These are phyloP conservation scores for Thereva nobilitata DNA, from an alignment of 2,888 invertebrate species.

Conservation along the genomic window DNA sequence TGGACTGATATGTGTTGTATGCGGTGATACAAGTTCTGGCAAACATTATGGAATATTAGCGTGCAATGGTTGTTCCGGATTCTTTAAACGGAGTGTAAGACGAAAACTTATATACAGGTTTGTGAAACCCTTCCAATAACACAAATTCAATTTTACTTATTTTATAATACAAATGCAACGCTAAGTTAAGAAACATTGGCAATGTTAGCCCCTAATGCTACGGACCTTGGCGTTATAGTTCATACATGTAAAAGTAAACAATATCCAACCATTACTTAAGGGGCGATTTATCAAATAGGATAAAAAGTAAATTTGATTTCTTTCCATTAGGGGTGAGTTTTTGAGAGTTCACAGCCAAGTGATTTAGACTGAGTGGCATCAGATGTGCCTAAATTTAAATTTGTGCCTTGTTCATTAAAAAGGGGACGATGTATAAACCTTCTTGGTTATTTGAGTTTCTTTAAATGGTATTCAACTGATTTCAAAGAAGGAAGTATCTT, in stretches of 20 bases:
- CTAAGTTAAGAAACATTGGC: background rate
- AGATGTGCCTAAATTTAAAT: conserved; percentile 41
- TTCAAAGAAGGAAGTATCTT: too few relatives aligned
- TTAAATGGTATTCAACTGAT: too few relatives aligned
- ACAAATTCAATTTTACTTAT: conserved; percentile 41
- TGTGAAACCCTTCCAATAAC: conserved; percentile 46
- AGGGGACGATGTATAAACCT: too few relatives aligned
- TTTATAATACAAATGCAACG: conserved; percentile 39
- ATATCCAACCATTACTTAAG: conserved; percentile 45
- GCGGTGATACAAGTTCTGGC: conserved; percentile 95
- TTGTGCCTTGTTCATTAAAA: background rate
- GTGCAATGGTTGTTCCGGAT: conserved; percentile 98
- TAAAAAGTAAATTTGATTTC: conserved; percentile 42
- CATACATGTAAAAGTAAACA: conserved; percentile 40
- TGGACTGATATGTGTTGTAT: conserved; percentile 92
- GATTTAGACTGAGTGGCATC: conserved; percentile 45
- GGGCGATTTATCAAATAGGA: conserved; percentile 40
- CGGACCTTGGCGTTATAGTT: conserved; percentile 15
- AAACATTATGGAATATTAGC: conserved; percentile 98
- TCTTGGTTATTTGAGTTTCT: too few relatives aligned
- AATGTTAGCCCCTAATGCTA: background rate
- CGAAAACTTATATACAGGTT: conserved; percentile 97
- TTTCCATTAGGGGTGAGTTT: background rate
- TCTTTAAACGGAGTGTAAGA: conserved; percentile 96
- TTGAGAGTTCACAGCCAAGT: conserved; percentile 36